Conservation (phyloP, 2,113 vertebrate genomes). For the Bungarus multicinctus region DNA sequence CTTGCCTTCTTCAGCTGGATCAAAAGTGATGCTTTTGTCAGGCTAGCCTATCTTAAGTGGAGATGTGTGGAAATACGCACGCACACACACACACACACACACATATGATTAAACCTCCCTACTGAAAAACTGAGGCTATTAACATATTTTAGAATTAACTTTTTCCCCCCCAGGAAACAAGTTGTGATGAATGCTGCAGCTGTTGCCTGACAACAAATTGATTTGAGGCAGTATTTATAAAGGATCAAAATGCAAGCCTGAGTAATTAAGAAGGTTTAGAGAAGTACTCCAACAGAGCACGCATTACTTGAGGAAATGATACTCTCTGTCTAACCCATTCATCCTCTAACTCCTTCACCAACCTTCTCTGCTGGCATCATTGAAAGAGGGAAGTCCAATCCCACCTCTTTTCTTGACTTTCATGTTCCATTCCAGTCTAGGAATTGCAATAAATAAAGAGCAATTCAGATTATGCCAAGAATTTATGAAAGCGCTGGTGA, state of each 20-base stretch:
- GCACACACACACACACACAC: not conserved
- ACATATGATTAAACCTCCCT: constrained; percentile 44
- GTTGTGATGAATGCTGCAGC: constrained; percentile 28
- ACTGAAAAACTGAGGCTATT: constrained; percentile 43
- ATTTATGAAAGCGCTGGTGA: not conserved
- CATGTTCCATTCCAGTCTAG: not conserved
- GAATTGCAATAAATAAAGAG: not conserved
- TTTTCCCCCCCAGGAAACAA: constrained; percentile 40
- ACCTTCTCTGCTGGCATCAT: not conserved
- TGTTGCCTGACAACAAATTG: constrained; percentile 46
- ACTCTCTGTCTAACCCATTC: constrained; percentile 8
- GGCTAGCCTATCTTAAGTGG: constrained; percentile 46
- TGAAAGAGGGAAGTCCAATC: not conserved
- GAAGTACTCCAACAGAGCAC: constrained; percentile 29
- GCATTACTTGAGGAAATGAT: not conserved
- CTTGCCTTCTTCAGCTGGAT: constrained; percentile 51
- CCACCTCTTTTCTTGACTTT: not conserved
- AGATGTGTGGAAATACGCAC: not conserved
- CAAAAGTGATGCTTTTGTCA: constrained; percentile 51
- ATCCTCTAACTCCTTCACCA: not conserved
- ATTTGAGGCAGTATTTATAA: constrained; percentile 48
- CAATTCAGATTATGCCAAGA: not conserved
- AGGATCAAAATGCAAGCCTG: constrained; percentile 39
- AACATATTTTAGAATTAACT: constrained; percentile 54
- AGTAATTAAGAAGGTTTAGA: constrained; percentile 49